phyloP scores from a whole-genome alignment of 1,140 invertebrate genomes.

The Helicorthomorpha holstii region DNA sequence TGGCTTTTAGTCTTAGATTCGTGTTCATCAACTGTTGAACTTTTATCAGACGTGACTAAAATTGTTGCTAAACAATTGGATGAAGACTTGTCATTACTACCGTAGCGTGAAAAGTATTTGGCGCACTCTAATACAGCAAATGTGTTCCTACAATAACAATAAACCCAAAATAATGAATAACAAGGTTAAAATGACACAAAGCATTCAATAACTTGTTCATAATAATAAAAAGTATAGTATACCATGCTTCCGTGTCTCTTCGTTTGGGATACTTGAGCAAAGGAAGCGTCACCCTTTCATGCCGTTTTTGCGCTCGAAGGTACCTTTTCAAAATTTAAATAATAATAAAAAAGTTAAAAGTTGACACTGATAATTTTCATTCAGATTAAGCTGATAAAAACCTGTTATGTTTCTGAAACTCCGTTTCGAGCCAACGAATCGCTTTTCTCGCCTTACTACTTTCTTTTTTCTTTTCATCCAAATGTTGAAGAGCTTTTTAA shows the following conservation, averaged over 20 bases:
- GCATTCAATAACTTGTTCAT: too few relatives aligned
- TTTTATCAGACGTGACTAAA: too few relatives aligned
- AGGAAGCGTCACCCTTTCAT: conserved; percentile 52
- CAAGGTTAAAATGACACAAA: too few relatives aligned
- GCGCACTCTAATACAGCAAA: conserved; percentile 53
- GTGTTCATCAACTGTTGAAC: too few relatives aligned
- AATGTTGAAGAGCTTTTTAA: conserved; percentile 57
- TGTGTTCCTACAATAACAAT: conserved; percentile 30
- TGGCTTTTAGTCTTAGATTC: too few relatives aligned
- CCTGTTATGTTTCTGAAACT: conserved; percentile 64
- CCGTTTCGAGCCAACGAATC: conserved; percentile 75
- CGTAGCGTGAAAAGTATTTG: conserved; percentile 43
- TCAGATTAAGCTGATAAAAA: conserved; percentile 37
- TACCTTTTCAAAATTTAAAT: conserved; percentile 16
- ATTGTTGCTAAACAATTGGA: background rate
- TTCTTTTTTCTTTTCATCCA: conserved; percentile 70
- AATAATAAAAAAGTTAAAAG: background rate
- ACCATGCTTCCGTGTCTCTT: conserved; percentile 47
- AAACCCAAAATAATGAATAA: background rate
- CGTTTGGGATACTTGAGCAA: conserved; percentile 50
- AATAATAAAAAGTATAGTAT: conserved; percentile 11
- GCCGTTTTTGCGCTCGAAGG: conserved; percentile 47
- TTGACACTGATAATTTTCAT: background rate
- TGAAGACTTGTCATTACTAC: background rate
- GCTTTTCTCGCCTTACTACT: conserved; percentile 57